Evolutionary conservation across 1,140 invertebrate species (phyloP), one percentile per base, ranked within the genome.

Genomic region (Aphidius ervi): DNA sequence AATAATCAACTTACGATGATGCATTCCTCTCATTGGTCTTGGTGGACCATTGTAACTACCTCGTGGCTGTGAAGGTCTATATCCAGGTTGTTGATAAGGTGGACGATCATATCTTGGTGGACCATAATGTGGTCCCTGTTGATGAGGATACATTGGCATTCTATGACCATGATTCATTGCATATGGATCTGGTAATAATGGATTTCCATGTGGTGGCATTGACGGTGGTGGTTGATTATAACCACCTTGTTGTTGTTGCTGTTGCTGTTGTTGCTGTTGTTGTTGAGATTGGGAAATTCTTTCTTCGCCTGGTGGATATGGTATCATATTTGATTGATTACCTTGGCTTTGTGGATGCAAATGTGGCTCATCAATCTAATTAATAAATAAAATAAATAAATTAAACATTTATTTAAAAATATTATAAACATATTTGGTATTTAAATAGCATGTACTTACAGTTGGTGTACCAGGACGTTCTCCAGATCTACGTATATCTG

Each of bases 381-480:
- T 62, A 47, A 62, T 46, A 16, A 16, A 16, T 10, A 58, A 61
- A 58, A 46, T 16, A 46, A 48, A 31, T 45, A 43, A 48, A 42
- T 43, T 59, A 16, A 59, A 16, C 16, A 16, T 16, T 0, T 16
- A 16, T 16, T 16, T 16, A 16, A 16, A 16, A 16, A 16, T 16
- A 16, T 16, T 16, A 16, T 16, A 16, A 16, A 16, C 42, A 6
- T 43, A 43, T 43, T 43, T 43, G 6, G 9, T 43, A 9, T 10
- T 47, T 47, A n/a, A 47, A 56, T 62, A 31, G 43, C n/a, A n/a
- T n/a, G n/a, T 6, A 73, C 88, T 86, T 58, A 88, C 83, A 9
- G 87, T 89, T 3, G 87, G 88, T 10, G 88, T 89, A 41, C 85
- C 86, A 9, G 87, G 82, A 46, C 87, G 78, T 64, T 88, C 87